Evolutionary conservation across 2,797 vertebrate species (phyloP).

Genomic region (Brachymystax lenok): DNA sequence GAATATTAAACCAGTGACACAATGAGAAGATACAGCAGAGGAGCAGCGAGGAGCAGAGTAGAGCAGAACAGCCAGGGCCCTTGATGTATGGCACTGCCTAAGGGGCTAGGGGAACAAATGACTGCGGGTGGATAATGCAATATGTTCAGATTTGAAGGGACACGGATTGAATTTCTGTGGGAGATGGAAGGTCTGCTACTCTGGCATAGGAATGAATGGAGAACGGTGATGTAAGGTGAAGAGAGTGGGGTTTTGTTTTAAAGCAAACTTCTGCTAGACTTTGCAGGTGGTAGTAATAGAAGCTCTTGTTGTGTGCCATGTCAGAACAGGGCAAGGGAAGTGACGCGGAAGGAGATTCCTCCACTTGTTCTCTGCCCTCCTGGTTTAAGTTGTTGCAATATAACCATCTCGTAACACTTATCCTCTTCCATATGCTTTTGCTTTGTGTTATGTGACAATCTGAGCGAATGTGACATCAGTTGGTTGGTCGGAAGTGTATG

Average conservation of each 20-base stretch:
- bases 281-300: neutral
- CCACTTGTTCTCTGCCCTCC: neutral
- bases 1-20: constrained; percentile 14
- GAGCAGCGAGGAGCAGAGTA: neutral
- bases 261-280: neutral
- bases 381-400: neutral
- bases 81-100: constrained; percentile 27
- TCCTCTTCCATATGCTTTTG: neutral
- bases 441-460: neutral
- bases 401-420: neutral
- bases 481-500: neutral
- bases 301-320: neutral
- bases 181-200: constrained; percentile 3
- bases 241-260: neutral
- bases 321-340: neutral
- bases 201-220: neutral
- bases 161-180: neutral
- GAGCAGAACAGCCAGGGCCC: constrained; percentile 8
- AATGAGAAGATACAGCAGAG: neutral
- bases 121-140: constrained; percentile 38
- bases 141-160: constrained; percentile 33
- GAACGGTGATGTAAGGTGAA: neutral
- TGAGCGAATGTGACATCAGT: neutral
- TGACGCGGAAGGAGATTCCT: neutral
- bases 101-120: constrained; percentile 26